phyloP scores from a whole-genome alignment of 2,797 vertebrate species.

The Bradypodion pumilum region DNA sequence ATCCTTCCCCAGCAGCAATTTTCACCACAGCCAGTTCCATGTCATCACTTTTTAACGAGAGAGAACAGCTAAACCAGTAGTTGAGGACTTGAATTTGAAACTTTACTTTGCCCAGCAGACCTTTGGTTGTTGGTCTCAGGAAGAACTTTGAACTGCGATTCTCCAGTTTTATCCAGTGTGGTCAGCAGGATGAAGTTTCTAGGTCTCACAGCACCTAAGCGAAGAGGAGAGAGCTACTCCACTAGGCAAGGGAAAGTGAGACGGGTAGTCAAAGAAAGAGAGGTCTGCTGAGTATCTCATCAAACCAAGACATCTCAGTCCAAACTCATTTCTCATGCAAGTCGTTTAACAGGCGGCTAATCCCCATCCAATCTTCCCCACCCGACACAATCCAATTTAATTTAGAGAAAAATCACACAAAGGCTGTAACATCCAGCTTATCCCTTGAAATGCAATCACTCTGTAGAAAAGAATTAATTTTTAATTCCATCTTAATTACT shows the following conservation, averaged over 20 bases:
- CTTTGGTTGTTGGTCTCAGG: neutral
- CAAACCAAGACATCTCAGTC: conserved; percentile 37
- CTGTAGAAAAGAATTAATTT: conserved; percentile 78
- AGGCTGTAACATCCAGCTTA: conserved; percentile 65
- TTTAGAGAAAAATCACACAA: conserved; percentile 60
- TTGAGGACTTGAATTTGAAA: neutral
- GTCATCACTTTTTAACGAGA: neutral
- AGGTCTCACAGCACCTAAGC: neutral
- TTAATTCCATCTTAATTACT: conserved; percentile 82
- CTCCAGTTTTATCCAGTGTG: neutral
- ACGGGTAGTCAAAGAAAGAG: neutral
- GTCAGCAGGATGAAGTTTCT: neutral
- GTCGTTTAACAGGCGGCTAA: conserved; percentile 21
- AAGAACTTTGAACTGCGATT: neutral
- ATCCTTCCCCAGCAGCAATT: neutral
- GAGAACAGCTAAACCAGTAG: neutral
- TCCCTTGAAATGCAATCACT: conserved; percentile 61
- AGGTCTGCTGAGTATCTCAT: conserved; percentile 23
- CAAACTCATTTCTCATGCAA: conserved; percentile 32
- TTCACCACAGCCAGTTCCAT: neutral
- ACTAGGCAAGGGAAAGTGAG: neutral
- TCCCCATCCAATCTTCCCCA: conserved; percentile 27
- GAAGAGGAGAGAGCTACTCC: neutral
- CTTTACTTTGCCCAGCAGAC: neutral
- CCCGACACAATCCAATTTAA: conserved; percentile 44